Evolutionary conservation across 2,888 invertebrate genomes (phyloP), one percentile per base, ranked within the genome.

Genomic region (Augiades crinisus): DNA sequence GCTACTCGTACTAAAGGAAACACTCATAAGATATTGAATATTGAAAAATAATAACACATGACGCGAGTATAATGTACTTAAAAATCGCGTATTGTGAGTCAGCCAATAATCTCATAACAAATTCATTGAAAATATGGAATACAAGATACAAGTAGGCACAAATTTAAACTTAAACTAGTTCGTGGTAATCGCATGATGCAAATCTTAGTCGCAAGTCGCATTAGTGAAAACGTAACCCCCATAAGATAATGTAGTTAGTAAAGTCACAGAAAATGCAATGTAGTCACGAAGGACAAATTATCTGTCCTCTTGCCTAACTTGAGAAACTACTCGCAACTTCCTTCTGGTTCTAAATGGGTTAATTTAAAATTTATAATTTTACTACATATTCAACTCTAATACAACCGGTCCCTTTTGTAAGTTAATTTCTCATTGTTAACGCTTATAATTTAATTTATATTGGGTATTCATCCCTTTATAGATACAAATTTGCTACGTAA

Each of bases 181-280:
- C n/a, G n/a, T n/a, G n/a, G n/a, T 16, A 24, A 24, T 24, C 7
- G 8, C 1, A n/a, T 2, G 2, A 7, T 2, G 4, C 27, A 27
- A 27, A 2, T n/a, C 1, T 13, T 1, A 34, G 17, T 37, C 21
- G 37, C 21, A 21, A 37, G 7, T 37, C 19, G 37, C 21, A 8
- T 37, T 7, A 12, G 2, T 12, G 2, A 16, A 21, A 34, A 12
- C 10, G n/a, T n/a, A n/a, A n/a, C 37, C 19, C n/a, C 37, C 7
- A 12, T 22, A n/a, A 22, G 44, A 52, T 53, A 54, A 57, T 55
- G 22, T 55, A 58, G 54, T 55, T 41, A 51, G 47, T 44, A 50
- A 37, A 53, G 44, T 54, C 43, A 53, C 52, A 56, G 45, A 53
- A 53, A 57, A 50, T 51, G 53, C 54, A 53, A 55, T 47, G 21